Base-by-base conservation (phyloP, 2,888 invertebrate species). In the Petrolisthes cinctipes region DNA sequence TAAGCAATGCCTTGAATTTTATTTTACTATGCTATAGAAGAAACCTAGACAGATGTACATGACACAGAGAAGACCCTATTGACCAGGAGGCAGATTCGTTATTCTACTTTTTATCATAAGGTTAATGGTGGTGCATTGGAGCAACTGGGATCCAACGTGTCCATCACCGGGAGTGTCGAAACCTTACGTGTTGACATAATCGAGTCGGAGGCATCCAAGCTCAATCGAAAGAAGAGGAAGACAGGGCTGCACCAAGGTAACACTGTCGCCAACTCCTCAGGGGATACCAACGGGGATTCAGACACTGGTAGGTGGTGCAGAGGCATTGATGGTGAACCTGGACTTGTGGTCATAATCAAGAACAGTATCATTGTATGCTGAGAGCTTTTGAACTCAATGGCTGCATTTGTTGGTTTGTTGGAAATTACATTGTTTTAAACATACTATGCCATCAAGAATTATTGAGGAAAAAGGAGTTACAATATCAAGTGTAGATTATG, bases 101-200 rank as follows among this genome's bases (percentile, higher is more conserved):
- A 37, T 37, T 37, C 37, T 37, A 37, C 37, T 37, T 37, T 37
- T 37, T 37, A 53, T 37, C 56, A 1, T 6, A 51, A 89, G 89
- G 89, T 88, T n/a, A 87, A 89, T 56, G 90, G 83, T 17, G 88
- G 90, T 54, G 88, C 90, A 37, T 82, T 91, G 20, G 89, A 89
- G 61, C 91, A 91, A 82, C 87, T 90, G 11, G 91, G 91, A 80
- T 86, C 87, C 76, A 90, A 89, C 23, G 91, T 94, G 23, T 93
- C 93, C 11, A 92, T 93, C 78, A 92, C 92, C n/a, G 93, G 97
- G 6, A 95, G 96, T 92, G 95, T 98, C 93, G 97, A 98, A 92
- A 95, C 96, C 6, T 95, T 98, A 94, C 95, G 97, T 91, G 97
- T 98, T 89, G 97, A 98, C 93, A 98, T 99, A 93, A 97, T 98